phyloP scores from a whole-genome alignment of 1,140 invertebrate species.

The Cotesia glomerata region DNA sequence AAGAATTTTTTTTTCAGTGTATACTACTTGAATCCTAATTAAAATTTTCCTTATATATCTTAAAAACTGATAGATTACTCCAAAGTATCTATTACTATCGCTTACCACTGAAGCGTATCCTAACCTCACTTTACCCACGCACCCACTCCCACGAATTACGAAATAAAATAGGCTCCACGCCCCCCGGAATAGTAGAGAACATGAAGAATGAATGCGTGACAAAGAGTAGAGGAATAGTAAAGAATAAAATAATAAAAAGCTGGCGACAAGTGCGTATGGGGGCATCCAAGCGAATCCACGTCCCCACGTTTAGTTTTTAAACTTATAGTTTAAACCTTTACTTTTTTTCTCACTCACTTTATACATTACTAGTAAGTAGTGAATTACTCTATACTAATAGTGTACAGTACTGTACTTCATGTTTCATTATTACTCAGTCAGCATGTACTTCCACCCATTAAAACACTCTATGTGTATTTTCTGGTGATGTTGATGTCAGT shows the following conservation, averaged over 20 bases:
- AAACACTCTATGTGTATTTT: not conserved
- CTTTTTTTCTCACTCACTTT: not conserved
- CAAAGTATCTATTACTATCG: slow-evolving; percentile 6
- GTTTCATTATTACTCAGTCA: no score
- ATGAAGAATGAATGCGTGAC: not conserved
- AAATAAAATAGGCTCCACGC: slow-evolving; percentile 32
- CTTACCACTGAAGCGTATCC: slow-evolving; percentile 15
- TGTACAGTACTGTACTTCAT: no score
- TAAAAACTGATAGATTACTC: no score
- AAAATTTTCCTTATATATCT: no score
- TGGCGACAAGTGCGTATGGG: slow-evolving; percentile 25
- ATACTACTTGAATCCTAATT: no score
- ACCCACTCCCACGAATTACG: slow-evolving; percentile 32
- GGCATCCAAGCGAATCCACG: slow-evolving; percentile 9
- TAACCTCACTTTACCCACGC: slow-evolving; percentile 23
- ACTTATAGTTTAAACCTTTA: not conserved
- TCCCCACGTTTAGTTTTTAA: not conserved
- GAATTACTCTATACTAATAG: no score
- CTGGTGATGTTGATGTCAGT: no score
- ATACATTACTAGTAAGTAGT: not conserved
- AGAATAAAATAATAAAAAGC: not conserved
- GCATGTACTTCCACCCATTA: not conserved
- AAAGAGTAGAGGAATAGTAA: not conserved
- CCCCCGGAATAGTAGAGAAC: not conserved
- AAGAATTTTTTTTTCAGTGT: no score